Conservation (phyloP, 2,888 invertebrate genomes). For the Lepidocyrtoides sp. region DNA sequence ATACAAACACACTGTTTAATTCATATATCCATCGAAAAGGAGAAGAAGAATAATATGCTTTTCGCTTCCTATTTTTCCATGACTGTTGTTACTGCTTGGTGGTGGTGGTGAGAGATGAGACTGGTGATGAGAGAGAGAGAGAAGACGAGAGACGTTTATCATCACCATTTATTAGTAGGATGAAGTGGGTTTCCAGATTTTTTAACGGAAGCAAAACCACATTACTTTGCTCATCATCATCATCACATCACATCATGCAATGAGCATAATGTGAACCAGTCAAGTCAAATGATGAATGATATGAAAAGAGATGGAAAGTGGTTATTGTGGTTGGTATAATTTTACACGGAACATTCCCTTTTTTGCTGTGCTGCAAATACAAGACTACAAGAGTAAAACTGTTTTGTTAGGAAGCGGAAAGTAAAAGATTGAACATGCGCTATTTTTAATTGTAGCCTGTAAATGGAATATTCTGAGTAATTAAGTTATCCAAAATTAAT, state of each 20-base stretch:
- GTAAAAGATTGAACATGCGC: slow-evolving; percentile 22
- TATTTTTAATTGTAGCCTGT: slow-evolving; percentile 33
- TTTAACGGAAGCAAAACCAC: slow-evolving; percentile 74
- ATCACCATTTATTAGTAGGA: slow-evolving; percentile 50
- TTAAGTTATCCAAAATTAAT: slow-evolving; percentile 31
- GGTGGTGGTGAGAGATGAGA: too few relatives aligned
- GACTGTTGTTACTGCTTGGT: too few relatives aligned
- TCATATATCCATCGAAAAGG: slow-evolving; percentile 52
- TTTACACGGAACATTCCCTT: slow-evolving; percentile 39
- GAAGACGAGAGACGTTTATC: slow-evolving; percentile 31
- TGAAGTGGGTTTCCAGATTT: slow-evolving; percentile 74
- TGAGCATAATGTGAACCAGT: neutral
- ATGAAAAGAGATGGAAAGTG: slow-evolving; percentile 45
- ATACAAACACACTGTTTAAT: slow-evolving; percentile 38
- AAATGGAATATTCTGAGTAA: slow-evolving; percentile 38
- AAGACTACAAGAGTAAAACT: too few relatives aligned
- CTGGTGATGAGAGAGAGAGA: neutral
- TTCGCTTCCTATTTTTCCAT: slow-evolving; percentile 68
- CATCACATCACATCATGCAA: slow-evolving; percentile 14
- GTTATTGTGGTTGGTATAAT: neutral
- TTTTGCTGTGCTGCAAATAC: slow-evolving; percentile 11
- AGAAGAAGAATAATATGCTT: too few relatives aligned
- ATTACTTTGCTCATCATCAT: slow-evolving; percentile 27
- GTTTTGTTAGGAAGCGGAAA: slow-evolving; percentile 60
- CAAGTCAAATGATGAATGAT: neutral